Base-by-base conservation (phyloP, 2,797 vertebrate species). In the Coendou prehensilis region DNA sequence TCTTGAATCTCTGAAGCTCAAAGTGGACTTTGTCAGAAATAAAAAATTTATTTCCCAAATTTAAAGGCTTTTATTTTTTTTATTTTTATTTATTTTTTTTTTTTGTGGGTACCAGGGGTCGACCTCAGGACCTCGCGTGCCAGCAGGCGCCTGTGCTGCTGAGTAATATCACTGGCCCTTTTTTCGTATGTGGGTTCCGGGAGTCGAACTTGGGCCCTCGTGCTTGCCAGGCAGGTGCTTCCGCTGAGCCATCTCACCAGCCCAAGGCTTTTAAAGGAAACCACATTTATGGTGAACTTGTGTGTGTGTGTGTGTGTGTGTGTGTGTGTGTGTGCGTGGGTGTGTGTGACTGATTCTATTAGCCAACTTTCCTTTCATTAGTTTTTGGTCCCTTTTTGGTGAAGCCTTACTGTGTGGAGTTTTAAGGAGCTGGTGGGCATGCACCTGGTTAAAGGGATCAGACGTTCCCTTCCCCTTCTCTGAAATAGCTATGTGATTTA, bases 1-100 rank as follows among this genome's bases (percentile, higher is more conserved):
- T 26, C 57, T 89, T 84, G 73, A 50, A 91, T 92, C 79, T 95
- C 41, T 81, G 37, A 96, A 87, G 20, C n/a, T 82, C 75, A 89
- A 91, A 71, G 61, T 71, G 61, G n/a, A 89, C 8, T 81, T 91
- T 37, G 57, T 59, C 30, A 73, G 56, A 95, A 78, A 78, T 18
- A 69, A 69, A 18, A 37, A 33, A 18, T 18, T 52, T 79, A 85
- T 33, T 85, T 73, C 22, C 54, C 18, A 8, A 81, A 91, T 76
- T n/a, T 54, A 95, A 95, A 92, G 47, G 0, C 26, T 79, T 76
- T 88, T 85, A 93, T 41, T 41, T 41, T 41, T 79, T 76, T 88
- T 85, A 93, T 41, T 41, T 41, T 41, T 41, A 41, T 41, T 41
- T 41, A 41, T 41, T 41, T 41, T 41, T 41, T 41, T 41, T 41